A percentile compares a stretch with the other conserved stretches of the same genome.
Conservation (phyloP, 37 sponge, comb jelly and placozoan species). For the Diacarnus erythraeanus region DNA sequence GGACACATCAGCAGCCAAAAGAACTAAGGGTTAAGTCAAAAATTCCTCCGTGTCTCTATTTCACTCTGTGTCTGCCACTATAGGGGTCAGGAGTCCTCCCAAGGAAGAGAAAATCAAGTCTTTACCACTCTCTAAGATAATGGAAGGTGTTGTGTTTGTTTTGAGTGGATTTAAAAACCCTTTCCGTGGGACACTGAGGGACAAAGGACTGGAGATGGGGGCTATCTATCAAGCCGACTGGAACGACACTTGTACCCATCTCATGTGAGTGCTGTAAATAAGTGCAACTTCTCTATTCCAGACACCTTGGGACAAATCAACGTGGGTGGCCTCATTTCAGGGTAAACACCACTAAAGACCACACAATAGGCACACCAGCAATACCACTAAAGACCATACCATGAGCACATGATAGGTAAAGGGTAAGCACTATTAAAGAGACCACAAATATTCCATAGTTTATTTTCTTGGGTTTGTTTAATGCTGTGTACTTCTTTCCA, state of each 20-base stretch:
- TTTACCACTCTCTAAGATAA: background rate
- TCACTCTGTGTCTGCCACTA: too few species aligned
- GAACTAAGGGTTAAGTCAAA: background rate
- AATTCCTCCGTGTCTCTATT: too few species aligned
- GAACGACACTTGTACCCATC: constrained; percentile 80
- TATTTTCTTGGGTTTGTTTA: too few species aligned
- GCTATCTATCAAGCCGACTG: constrained; percentile 82
- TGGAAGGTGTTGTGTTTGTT: constrained; percentile 73
- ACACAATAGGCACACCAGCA: too few species aligned
- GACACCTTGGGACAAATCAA: too few species aligned
- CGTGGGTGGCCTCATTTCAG: too few species aligned
- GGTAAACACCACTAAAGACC: too few species aligned
- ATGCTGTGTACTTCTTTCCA: background rate
- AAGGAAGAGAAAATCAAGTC: background rate
- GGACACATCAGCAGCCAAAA: background rate
- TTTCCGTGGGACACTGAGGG: constrained; percentile 73
- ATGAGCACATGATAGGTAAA: too few species aligned
- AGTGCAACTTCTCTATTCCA: background rate
- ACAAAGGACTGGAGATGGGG: constrained; percentile 80
- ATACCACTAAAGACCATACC: too few species aligned
- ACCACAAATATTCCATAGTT: too few species aligned
- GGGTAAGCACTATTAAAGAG: too few species aligned
- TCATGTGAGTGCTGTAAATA: constrained; percentile 59
- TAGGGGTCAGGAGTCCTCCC: too few species aligned
- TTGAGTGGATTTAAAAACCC: constrained; percentile 98